These are phyloP conservation scores for Scophthalmus maximus DNA, from an alignment of 2,113 vertebrate species.

Conservation along the genomic window DNA sequence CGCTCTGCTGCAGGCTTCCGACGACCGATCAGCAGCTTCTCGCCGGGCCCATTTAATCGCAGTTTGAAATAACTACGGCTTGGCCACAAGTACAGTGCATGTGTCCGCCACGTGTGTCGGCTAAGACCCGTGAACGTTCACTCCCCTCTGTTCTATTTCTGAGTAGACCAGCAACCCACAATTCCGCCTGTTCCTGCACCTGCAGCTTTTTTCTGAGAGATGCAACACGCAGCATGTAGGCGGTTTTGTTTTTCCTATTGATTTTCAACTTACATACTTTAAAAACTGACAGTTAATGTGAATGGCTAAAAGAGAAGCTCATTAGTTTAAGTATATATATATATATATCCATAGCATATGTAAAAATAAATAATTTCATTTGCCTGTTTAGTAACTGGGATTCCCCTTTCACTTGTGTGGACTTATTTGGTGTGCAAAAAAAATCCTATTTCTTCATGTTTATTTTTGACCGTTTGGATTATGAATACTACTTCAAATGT, in stretches of 20 bases:
- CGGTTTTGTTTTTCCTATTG: neutral
- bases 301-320: neutral
- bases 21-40: no score
- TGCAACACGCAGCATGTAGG: constrained; percentile 51
- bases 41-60: no score
- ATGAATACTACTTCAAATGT: neutral
- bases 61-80: no score
- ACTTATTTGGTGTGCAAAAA: no score
- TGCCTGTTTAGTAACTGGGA: neutral
- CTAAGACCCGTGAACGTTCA: neutral
- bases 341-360: no score
- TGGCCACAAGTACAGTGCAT: neutral
- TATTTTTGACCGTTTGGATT: neutral
- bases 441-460: no score
- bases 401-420: no score
- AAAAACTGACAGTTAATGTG: neutral
- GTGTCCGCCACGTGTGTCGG: neutral
- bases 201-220: constrained; percentile 35
- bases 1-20: no score
- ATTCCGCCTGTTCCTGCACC: constrained; percentile 8
- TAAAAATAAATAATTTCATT: neutral
- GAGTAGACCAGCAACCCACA: constrained; percentile 25
- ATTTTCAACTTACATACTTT: neutral
- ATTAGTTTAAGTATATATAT: constrained; percentile 5
- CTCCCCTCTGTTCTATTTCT: constrained; percentile 8